Conservation (phyloP, 2,113 vertebrate genomes). For the Speoplatyrhinus poulsoni region DNA sequence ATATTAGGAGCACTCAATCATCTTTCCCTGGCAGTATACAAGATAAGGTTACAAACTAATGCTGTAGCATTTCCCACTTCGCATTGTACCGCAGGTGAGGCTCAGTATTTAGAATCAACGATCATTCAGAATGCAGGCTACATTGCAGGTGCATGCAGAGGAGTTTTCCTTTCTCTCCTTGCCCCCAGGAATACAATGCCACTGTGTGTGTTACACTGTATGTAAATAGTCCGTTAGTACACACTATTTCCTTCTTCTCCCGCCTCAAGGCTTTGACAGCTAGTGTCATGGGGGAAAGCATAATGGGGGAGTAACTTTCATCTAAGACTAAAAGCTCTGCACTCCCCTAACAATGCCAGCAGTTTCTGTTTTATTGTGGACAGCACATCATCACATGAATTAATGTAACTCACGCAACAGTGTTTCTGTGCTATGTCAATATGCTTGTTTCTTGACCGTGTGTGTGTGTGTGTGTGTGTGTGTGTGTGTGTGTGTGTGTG, state of each 20-base stretch:
- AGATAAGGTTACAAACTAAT: not conserved
- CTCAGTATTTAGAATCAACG: not conserved
- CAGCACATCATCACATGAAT: too few species aligned
- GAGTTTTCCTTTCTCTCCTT: not conserved
- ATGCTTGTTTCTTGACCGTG: too few species aligned
- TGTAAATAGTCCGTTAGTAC: not conserved
- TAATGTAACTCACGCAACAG: too few species aligned
- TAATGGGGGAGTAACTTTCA: too few species aligned
- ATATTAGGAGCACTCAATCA: not conserved
- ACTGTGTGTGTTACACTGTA: not conserved
- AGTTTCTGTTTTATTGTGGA: too few species aligned
- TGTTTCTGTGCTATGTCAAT: too few species aligned
- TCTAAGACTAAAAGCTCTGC: too few species aligned
- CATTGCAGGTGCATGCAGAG: not conserved
- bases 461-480: too few species aligned
- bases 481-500: too few species aligned
- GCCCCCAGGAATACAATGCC: not conserved
- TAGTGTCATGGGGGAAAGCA: not conserved
- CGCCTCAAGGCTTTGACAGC: not conserved
- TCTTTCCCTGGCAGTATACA: not conserved
- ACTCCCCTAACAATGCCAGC: too few species aligned
- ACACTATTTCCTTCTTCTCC: not conserved
- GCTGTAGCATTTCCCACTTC: not conserved
- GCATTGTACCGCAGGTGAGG: not conserved
- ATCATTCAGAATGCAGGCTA: not conserved